Conservation (phyloP, 1,140 invertebrate species). For the Scaptomyza graminum region DNA sequence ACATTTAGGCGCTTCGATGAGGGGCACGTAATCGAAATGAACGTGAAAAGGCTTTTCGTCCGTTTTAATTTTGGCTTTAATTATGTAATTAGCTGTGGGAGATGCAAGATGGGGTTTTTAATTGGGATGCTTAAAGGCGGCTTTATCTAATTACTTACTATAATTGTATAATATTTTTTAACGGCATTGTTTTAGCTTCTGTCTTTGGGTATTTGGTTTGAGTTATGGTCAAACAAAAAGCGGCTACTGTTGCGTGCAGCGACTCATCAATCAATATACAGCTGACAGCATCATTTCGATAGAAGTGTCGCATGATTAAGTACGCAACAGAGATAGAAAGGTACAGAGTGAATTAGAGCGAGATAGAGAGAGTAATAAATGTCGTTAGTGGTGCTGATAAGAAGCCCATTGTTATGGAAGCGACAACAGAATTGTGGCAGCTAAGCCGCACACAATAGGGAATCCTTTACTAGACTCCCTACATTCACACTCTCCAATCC, state of each 20-base stretch:
- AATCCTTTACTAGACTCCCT: neutral
- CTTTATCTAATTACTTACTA: constrained; percentile 69
- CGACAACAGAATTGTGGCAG: constrained; percentile 10
- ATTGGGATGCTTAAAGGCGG: constrained; percentile 44
- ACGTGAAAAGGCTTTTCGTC: constrained; percentile 43
- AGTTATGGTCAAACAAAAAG: constrained; percentile 8
- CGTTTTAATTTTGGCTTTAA: constrained; percentile 59
- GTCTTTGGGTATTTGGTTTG: neutral
- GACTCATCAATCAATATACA: constrained; percentile 41
- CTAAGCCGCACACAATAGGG: neutral
- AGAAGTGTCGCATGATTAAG: constrained; percentile 8
- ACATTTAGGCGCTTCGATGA: constrained; percentile 40
- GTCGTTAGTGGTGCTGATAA: constrained; percentile 15
- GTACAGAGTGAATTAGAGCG: neutral
- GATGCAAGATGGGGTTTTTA: neutral
- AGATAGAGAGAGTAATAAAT: constrained; percentile 2
- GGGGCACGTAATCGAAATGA: constrained; percentile 63
- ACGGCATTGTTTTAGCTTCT: constrained; percentile 22
- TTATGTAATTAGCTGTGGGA: constrained; percentile 51
- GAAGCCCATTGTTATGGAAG: constrained; percentile 22
- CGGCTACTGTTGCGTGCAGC: constrained; percentile 8
- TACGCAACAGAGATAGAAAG: neutral
- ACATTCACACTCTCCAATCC: neutral
- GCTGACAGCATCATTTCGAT: constrained; percentile 25
- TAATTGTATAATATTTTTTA: constrained; percentile 55